phyloP scores from a whole-genome alignment of 2,888 invertebrate genomes.

The Oxytorus armatus region DNA sequence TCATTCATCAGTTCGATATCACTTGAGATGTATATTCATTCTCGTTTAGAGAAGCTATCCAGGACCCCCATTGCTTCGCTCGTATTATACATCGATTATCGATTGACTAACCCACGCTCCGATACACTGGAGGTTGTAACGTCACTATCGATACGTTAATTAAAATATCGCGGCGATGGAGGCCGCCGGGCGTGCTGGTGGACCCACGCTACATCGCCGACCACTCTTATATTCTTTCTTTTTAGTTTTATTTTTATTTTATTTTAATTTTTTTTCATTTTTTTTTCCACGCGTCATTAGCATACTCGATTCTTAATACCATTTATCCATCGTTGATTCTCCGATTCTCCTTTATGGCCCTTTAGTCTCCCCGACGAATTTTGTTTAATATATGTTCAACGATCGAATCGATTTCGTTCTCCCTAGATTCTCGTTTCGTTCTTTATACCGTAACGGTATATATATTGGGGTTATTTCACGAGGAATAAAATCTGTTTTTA shows the following conservation, averaged over 20 bases:
- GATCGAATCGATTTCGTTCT: conserved; percentile 10
- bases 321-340: conserved; percentile 25
- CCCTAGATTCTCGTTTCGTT: background rate
- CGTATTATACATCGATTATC: conserved; percentile 62
- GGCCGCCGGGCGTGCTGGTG: conserved; percentile 72
- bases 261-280: conserved; percentile 49
- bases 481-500: too few relatives aligned
- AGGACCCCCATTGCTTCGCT: conserved; percentile 44
- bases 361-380: conserved; percentile 16
- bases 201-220: conserved; percentile 34
- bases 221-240: conserved; percentile 58
- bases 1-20: conserved; percentile 51
- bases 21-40: conserved; percentile 54
- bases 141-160: conserved; percentile 82
- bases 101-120: conserved; percentile 66
- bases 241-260: conserved; percentile 51
- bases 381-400: conserved; percentile 11
- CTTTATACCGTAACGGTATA: background rate
- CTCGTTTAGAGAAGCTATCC: conserved; percentile 62
- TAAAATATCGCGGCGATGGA: conserved; percentile 80
- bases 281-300: conserved; percentile 54
- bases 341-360: conserved; percentile 16
- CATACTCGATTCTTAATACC: conserved; percentile 68
- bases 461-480: too few relatives aligned
- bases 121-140: conserved; percentile 64